Evolutionary conservation across 2,888 invertebrate species (phyloP), one percentile per base, ranked within the genome.

Genomic region (Cantharis flavilabris): DNA sequence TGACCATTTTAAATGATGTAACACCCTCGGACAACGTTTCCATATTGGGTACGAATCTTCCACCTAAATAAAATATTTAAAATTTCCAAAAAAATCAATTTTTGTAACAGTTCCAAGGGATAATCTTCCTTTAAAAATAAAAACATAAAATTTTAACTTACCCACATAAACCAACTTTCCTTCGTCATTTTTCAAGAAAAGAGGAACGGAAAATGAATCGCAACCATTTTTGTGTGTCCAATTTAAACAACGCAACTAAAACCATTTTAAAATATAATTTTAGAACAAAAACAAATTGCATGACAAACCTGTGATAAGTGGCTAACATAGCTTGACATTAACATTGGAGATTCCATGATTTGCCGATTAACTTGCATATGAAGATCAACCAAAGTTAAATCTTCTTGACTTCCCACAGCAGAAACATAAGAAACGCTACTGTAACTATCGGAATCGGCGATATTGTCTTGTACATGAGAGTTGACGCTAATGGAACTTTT

Each of bases 261-360:
- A 79, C 69, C n/a, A 49, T 49, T 49, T 23, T 26, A 11, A 23
- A 14, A 69, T n/a, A 10, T 69, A 69, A 49, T 49, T 49, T 49
- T n/a, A 7, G 2, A 49, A n/a, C 4, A 49, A n/a, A 49, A 49
- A 0, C 7, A n/a, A 0, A 49, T 49, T 49, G 49, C 7, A 18
- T 65, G 28, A 33, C 86, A 89, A 83, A 94, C 94, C 89, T 97
- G 97, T 3, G 97, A 96, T 85, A 98, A 90, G 88, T 98, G 97
- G 83, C 94, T 94, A 86, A 96, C 93, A 86, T 98, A 98, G 85
- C 97, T 97, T 4, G 97, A 95, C 97, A 98, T 97, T 0, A 98
- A 89, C 72, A 98, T 89, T 0, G 98, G 97, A 0, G 98, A 98
- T 84, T 98, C 97, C 7, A 96, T 94, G 80, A 98, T 98, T 0